These are phyloP conservation scores for Clunio marinus DNA, from an alignment of 2,888 invertebrate species.

Conservation along the genomic window DNA sequence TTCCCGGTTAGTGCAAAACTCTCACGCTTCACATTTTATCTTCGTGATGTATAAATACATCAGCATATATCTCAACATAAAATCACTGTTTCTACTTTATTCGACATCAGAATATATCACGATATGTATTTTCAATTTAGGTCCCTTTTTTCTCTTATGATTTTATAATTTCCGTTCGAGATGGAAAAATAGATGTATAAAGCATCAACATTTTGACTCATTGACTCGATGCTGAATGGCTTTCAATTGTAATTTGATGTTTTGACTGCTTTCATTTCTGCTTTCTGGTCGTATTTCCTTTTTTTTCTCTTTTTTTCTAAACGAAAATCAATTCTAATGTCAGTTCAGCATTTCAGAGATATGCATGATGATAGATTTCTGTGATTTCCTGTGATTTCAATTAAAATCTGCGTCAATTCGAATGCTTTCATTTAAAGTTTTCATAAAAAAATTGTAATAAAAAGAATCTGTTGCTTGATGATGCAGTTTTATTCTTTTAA, in stretches of 20 bases:
- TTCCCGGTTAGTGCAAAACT: slow-evolving; percentile 8
- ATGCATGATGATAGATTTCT: too few relatives aligned
- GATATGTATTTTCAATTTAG: slow-evolving; percentile 11
- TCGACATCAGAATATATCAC: slow-evolving; percentile 2
- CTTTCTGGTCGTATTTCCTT: not conserved
- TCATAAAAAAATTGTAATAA: too few relatives aligned
- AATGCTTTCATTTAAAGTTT: too few relatives aligned
- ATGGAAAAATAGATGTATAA: not conserved
- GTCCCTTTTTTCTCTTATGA: slow-evolving; percentile 28
- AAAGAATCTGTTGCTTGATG: too few relatives aligned
- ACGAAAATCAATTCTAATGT: too few relatives aligned
- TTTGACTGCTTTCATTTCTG: slow-evolving; percentile 6
- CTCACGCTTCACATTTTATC: not conserved
- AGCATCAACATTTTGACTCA: slow-evolving; percentile 30
- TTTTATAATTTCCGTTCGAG: slow-evolving; percentile 37
- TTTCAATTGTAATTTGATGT: slow-evolving; percentile 32
- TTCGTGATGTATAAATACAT: not conserved
- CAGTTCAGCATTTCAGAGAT: too few relatives aligned
- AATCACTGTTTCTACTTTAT: slow-evolving; percentile 18
- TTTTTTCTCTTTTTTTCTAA: not conserved
- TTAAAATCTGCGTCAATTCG: too few relatives aligned
- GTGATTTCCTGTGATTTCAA: too few relatives aligned
- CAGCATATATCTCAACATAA: not conserved
- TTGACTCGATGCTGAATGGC: slow-evolving; percentile 11
- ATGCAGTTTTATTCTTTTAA: too few relatives aligned